Conservation (phyloP, 2,888 invertebrate species). For the Drosophila maculinotata region DNA sequence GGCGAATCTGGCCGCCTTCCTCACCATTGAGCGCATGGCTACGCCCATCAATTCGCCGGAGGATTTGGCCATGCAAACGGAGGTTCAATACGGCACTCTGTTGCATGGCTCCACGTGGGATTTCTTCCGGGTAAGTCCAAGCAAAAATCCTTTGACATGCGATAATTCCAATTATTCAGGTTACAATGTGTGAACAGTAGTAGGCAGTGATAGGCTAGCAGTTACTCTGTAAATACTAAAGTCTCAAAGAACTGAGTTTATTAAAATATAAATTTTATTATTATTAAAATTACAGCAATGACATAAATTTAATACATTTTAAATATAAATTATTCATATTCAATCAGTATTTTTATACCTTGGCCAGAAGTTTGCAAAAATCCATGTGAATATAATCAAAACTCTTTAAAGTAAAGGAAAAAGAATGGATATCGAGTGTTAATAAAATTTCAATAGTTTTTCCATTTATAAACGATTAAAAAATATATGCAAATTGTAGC, state of each 20-base stretch:
- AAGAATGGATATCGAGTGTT: too few relatives aligned
- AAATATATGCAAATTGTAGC: too few relatives aligned
- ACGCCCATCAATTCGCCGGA: slow-evolving; percentile 97
- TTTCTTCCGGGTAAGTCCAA: slow-evolving; percentile 88
- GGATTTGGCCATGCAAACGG: slow-evolving; percentile 95
- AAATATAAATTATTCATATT: not conserved
- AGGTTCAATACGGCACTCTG: slow-evolving; percentile 96
- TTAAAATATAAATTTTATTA: not conserved
- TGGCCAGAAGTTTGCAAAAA: too few relatives aligned
- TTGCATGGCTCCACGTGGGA: slow-evolving; percentile 93
- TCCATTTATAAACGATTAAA: too few relatives aligned
- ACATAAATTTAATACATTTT: not conserved
- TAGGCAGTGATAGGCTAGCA: not conserved
- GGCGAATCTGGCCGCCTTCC: slow-evolving; percentile 98
- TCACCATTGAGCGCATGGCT: slow-evolving; percentile 98
- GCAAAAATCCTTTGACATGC: not conserved
- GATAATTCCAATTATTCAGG: slow-evolving; percentile 6
- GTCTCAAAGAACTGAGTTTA: too few relatives aligned
- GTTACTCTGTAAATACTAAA: not conserved
- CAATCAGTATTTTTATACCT: not conserved
- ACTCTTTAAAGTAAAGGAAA: too few relatives aligned
- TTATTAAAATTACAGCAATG: too few relatives aligned
- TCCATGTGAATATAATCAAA: too few relatives aligned
- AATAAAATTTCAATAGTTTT: too few relatives aligned
- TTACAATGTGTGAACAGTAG: not conserved